These are phyloP conservation scores for Paratilapia polleni DNA, from an alignment of 2,113 vertebrate species.

Conservation along the genomic window DNA sequence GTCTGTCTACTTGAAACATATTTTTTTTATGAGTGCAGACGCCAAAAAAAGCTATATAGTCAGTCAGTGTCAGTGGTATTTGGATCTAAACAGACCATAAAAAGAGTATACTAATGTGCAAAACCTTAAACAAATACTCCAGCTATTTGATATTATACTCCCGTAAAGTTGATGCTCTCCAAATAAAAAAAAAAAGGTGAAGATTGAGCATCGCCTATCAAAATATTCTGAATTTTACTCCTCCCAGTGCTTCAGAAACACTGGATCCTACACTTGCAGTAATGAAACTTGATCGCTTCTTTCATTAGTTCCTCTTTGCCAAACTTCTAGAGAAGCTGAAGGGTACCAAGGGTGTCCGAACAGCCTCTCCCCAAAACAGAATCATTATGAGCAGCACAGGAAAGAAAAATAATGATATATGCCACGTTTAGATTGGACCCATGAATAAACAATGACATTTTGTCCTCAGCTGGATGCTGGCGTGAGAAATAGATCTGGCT, in stretches of 20 bases:
- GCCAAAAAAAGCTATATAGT: background rate
- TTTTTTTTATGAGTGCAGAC: background rate
- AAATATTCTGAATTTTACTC: too few relatives aligned
- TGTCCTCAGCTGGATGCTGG: constrained; percentile 45
- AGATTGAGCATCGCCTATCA: background rate
- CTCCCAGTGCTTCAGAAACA: too few relatives aligned
- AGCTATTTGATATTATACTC: background rate
- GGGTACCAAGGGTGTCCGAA: background rate
- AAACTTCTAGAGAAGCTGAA: background rate
- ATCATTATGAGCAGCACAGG: background rate
- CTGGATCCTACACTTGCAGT: too few relatives aligned
- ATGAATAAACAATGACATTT: constrained; percentile 68
- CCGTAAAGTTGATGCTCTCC: background rate
- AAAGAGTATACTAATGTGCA: background rate
- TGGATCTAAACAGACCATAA: background rate
- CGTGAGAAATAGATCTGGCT: constrained; percentile 42
- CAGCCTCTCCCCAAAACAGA: constrained; percentile 21
- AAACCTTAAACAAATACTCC: background rate
- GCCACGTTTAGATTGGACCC: constrained; percentile 31
- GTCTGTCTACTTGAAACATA: too few relatives aligned
- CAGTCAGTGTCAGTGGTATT: background rate
- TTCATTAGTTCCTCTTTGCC: background rate
- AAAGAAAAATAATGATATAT: constrained; percentile 29
- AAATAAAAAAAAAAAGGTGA: background rate
- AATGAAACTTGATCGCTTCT: background rate